A percentile compares a stretch with the other conserved stretches of the same genome.
These are phyloP conservation scores for Vidua chalybeata DNA, from an alignment of 2,113 vertebrate species.

Conservation along the genomic window DNA sequence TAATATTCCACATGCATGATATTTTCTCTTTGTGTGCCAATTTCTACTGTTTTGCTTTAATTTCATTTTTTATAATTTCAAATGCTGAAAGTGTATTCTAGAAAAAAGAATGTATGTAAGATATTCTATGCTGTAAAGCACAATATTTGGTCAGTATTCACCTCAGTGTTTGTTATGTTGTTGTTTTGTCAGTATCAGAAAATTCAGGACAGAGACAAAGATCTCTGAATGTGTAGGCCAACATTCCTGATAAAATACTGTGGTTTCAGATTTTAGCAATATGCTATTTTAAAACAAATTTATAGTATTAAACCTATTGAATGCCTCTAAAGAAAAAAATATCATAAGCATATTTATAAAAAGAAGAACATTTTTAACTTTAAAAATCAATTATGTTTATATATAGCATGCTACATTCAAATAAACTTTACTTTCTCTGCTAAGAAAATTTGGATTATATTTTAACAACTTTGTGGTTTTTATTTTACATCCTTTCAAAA, in stretches of 20 bases:
- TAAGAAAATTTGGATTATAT: background rate
- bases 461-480: background rate
- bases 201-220: background rate
- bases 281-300: slow-evolving; percentile 18
- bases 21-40: slow-evolving; percentile 15
- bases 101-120: slow-evolving; percentile 17
- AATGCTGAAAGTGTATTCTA: background rate
- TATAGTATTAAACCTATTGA: slow-evolving; percentile 3
- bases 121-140: slow-evolving; percentile 35
- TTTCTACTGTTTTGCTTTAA: background rate
- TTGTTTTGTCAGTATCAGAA: background rate
- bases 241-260: background rate
- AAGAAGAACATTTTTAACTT: slow-evolving; percentile 16
- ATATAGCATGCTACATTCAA: slow-evolving; percentile 54
- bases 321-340: slow-evolving; percentile 1
- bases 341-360: slow-evolving; percentile 35
- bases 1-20: background rate
- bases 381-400: slow-evolving; percentile 46
- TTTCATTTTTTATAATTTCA: background rate
- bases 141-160: background rate
- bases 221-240: background rate
- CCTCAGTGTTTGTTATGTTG: background rate
- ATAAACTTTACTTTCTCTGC: slow-evolving; percentile 66
- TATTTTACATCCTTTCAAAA: background rate
- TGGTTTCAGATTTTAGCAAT: slow-evolving; percentile 39